These are phyloP conservation scores for Chrysocyon brachyurus DNA, from an alignment of 2,797 vertebrate species.

Conservation along the genomic window DNA sequence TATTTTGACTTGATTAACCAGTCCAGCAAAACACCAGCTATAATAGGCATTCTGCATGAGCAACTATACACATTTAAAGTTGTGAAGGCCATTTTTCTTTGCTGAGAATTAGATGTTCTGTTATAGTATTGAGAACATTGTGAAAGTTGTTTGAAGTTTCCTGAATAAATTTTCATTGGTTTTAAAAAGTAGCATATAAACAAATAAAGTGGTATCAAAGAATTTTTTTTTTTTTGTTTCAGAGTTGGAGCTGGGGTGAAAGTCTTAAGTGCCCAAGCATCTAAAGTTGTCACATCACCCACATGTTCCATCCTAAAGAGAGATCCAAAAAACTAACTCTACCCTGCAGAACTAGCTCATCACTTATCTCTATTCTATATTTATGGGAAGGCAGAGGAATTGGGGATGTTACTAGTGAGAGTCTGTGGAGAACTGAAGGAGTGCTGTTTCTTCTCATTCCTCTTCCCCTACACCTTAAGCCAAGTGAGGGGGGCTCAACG, in stretches of 20 bases:
- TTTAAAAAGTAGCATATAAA: slow-evolving; percentile 8
- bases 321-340: not conserved
- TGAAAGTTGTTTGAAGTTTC: slow-evolving; percentile 48
- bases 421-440: not conserved
- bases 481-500: not conserved
- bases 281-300: not conserved
- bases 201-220: not conserved
- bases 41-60: slow-evolving; percentile 61
- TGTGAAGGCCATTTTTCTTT: slow-evolving; percentile 39
- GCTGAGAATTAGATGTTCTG: slow-evolving; percentile 14
- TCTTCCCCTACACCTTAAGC: not conserved
- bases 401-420: not conserved
- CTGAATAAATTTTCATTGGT: slow-evolving; percentile 37
- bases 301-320: not conserved
- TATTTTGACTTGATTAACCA: slow-evolving; percentile 84
- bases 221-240: not conserved
- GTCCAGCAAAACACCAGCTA: slow-evolving; percentile 22
- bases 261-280: not conserved
- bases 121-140: slow-evolving; percentile 37
- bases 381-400: not conserved
- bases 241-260: not conserved
- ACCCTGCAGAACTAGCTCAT: not conserved
- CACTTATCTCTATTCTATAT: not conserved
- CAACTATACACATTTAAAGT: slow-evolving; percentile 44
- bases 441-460: not conserved